Evolutionary conservation across 2,888 invertebrate species (phyloP).

Genomic region (Drosophila monieri): DNA sequence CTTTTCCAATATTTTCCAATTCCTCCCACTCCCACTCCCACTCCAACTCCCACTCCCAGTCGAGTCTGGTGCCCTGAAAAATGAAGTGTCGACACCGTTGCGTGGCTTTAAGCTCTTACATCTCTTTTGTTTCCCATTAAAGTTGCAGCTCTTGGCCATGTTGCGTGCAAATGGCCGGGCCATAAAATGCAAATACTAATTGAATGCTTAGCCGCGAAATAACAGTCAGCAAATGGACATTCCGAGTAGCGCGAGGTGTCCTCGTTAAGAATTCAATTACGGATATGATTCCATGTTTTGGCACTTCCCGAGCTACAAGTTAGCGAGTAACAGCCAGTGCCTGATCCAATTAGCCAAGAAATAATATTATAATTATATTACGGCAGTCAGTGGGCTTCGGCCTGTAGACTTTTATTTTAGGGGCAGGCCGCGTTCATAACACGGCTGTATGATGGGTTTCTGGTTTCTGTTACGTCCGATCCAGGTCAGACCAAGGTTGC

Average conservation of each 20-base stretch:
- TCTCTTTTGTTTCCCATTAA: constrained; percentile 27
- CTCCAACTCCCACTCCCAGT: background rate
- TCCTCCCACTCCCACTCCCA: background rate
- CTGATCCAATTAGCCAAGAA: constrained; percentile 66
- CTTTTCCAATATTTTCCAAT: constrained; percentile 51
- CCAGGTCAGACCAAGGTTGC: constrained; percentile 1
- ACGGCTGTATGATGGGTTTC: constrained; percentile 3
- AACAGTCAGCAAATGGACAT: constrained; percentile 35
- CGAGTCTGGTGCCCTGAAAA: constrained; percentile 33
- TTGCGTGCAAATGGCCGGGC: constrained; percentile 64
- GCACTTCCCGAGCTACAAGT: constrained; percentile 47
- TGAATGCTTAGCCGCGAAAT: constrained; percentile 41
- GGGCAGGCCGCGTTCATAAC: constrained; percentile 27
- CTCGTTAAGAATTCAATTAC: constrained; percentile 66
- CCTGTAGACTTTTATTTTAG: constrained; percentile 1
- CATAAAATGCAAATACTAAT: constrained; percentile 68
- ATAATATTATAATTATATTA: constrained; percentile 60
- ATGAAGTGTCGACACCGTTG: constrained; percentile 57
- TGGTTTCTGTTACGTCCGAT: background rate
- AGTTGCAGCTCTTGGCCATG: constrained; percentile 44
- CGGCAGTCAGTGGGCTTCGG: constrained; percentile 67
- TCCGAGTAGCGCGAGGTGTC: constrained; percentile 27
- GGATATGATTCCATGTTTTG: constrained; percentile 71
- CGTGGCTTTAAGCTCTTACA: constrained; percentile 60
- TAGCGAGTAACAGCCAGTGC: constrained; percentile 12